Conservation (phyloP, 2,888 invertebrate genomes). For the Tethea ocularis region DNA sequence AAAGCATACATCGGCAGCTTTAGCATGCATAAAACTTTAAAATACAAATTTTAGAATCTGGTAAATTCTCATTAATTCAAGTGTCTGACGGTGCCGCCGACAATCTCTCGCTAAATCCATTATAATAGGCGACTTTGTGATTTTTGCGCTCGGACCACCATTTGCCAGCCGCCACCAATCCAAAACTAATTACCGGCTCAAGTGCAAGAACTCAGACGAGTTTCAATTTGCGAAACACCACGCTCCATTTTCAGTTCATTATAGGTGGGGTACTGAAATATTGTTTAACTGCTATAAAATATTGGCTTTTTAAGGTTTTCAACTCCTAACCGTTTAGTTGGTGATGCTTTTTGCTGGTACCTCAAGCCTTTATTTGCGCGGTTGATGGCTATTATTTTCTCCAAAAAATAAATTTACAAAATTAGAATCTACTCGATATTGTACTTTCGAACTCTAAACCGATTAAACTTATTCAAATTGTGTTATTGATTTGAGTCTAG, state of each 20-base stretch:
- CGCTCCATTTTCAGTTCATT: constrained; percentile 4
- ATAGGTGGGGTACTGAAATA: background rate
- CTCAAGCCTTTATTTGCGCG: too few relatives aligned
- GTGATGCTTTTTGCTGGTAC: too few relatives aligned
- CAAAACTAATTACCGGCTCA: constrained; percentile 64
- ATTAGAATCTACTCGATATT: background rate
- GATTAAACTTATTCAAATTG: background rate
- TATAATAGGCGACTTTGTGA: constrained; percentile 56
- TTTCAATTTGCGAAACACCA: constrained; percentile 27
- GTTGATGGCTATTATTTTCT: too few relatives aligned
- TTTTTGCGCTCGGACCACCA: constrained; percentile 52
- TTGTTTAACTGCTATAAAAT: background rate
- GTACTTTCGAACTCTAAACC: background rate
- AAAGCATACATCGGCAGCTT: too few relatives aligned
- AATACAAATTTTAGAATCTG: constrained; percentile 37
- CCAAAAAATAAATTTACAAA: too few relatives aligned
- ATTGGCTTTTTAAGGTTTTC: too few relatives aligned
- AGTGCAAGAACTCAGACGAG: constrained; percentile 48
- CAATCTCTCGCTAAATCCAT: constrained; percentile 55
- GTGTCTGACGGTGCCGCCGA: constrained; percentile 43
- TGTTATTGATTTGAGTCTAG: background rate
- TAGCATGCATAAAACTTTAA: background rate
- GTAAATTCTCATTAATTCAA: constrained; percentile 60
- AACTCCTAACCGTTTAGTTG: too few relatives aligned
- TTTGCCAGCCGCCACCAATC: constrained; percentile 43